Evolutionary conservation across 2,797 vertebrate species (phyloP).

Genomic region (Potorous gilbertii): DNA sequence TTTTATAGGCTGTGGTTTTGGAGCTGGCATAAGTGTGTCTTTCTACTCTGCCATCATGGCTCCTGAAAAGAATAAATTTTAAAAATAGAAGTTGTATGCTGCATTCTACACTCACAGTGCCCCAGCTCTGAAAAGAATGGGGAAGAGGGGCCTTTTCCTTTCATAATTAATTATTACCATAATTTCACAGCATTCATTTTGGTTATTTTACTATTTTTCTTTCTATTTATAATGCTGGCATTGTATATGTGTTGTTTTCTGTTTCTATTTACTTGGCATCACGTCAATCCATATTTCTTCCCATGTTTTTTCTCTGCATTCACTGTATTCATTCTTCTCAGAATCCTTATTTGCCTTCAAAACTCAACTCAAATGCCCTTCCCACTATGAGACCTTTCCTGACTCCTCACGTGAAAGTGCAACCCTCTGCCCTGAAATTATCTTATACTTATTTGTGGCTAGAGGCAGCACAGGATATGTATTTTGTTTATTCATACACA

Average conservation of each 20-base stretch:
- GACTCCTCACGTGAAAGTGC: not conserved
- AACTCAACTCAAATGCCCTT: not conserved
- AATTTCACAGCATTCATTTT: not conserved
- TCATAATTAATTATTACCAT: no score
- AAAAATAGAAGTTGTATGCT: not conserved
- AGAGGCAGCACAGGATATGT: no score
- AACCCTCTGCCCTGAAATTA: not conserved
- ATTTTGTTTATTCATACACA: no score
- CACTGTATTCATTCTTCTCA: not conserved
- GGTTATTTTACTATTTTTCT: not conserved
- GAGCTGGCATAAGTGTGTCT: no score
- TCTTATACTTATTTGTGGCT: not conserved
- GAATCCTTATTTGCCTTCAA: not conserved
- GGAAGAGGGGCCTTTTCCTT: not conserved
- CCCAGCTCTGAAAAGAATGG: not conserved
- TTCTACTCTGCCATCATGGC: no score
- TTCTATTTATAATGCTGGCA: not conserved
- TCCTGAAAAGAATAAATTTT: no score
- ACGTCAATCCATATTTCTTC: not conserved
- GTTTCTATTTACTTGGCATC: not conserved
- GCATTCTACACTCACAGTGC: not conserved
- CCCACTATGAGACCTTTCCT: not conserved
- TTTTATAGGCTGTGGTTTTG: no score
- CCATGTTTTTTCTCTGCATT: not conserved
- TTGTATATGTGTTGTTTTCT: not conserved